Percentiles rank a stretch among this genome's conserved stretches.
Conservation (phyloP, 37 sponge, comb jelly and placozoan species). For the Theonella swinhoei region DNA sequence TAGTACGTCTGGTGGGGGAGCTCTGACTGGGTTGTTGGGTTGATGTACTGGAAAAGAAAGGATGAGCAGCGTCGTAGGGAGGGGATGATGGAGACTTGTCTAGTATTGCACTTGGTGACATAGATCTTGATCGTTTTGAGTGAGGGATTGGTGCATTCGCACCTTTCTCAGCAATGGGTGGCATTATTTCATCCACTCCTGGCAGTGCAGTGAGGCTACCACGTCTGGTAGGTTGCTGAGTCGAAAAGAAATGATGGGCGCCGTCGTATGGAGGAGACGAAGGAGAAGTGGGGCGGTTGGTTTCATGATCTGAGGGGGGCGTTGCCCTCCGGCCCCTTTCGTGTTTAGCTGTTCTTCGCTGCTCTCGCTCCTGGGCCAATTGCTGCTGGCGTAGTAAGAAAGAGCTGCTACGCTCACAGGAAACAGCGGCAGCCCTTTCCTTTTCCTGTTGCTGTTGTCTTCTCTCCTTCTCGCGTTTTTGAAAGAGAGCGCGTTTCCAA, state of each 20-base stretch:
- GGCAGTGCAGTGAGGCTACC: neutral
- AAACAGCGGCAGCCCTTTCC: neutral
- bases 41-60: neutral
- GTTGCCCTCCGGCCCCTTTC: neutral
- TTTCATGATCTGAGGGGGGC: too few species aligned
- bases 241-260: neutral
- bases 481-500: conserved; percentile 61
- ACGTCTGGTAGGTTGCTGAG: neutral
- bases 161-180: neutral
- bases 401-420: neutral
- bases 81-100: neutral
- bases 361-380: neutral
- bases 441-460: neutral
- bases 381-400: neutral
- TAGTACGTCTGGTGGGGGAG: neutral
- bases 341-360: neutral
- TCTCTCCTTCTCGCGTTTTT: conserved; percentile 27
- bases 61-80: neutral
- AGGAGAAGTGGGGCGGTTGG: too few species aligned
- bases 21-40: neutral
- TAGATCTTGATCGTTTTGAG: too few species aligned
- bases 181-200: neutral
- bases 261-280: neutral
- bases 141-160: neutral
- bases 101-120: neutral